Percentiles rank a stretch among this genome's conserved stretches.
These are phyloP conservation scores for Ephydatia muelleri DNA, from an alignment of 37 sponge, comb jelly and placozoan genomes.

Conservation along the genomic window DNA sequence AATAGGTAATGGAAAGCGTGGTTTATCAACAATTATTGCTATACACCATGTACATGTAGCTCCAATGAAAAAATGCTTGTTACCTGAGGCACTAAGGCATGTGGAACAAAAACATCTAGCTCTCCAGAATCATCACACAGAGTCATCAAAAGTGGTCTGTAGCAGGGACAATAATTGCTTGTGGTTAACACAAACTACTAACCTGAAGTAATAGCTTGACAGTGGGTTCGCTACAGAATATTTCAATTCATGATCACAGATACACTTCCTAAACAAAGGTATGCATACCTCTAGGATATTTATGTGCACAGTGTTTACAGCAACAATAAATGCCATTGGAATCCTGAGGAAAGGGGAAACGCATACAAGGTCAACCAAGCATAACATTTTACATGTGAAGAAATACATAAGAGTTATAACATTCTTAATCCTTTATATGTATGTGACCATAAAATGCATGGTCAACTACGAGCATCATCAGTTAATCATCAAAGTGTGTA, in stretches of 20 bases:
- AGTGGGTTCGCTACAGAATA: background rate
- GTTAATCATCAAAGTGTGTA: too few species aligned
- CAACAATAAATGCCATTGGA: background rate
- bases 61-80: background rate
- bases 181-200: background rate
- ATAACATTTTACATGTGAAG: too few species aligned
- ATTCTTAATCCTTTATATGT: too few species aligned
- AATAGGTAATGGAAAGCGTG: too few species aligned
- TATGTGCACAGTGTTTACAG: background rate
- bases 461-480: too few species aligned
- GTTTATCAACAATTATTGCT: background rate
- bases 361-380: too few species aligned
- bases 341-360: background rate
- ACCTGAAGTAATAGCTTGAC: background rate
- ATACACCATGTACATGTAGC: background rate
- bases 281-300: background rate
- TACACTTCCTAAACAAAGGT: too few species aligned
- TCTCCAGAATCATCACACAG: background rate
- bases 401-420: too few species aligned
- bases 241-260: background rate
- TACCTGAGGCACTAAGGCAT: background rate
- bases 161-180: background rate
- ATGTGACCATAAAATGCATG: background rate
- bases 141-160: background rate
- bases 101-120: background rate